phyloP scores from a whole-genome alignment of 1,140 invertebrate genomes.

The Littorina saxatilis region DNA sequence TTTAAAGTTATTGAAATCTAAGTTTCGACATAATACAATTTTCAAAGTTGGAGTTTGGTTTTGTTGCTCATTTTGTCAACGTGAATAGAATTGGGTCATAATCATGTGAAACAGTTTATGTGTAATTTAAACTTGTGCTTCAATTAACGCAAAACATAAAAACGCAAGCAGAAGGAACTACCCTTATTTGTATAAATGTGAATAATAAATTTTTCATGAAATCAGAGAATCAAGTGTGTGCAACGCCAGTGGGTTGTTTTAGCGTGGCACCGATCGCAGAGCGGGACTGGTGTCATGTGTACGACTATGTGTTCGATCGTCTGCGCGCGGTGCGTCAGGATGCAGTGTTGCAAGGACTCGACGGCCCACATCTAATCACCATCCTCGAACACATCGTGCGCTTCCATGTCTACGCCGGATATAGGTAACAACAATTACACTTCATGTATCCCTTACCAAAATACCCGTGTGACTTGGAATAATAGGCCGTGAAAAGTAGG shows the following conservation, averaged over 20 bases:
- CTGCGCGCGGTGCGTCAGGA: slow-evolving; percentile 85
- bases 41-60: too few species aligned
- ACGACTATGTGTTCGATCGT: slow-evolving; percentile 87
- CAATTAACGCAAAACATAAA: too few species aligned
- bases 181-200: background rate
- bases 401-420: slow-evolving; percentile 83
- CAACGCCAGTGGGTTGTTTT: slow-evolving; percentile 58
- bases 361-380: slow-evolving; percentile 75
- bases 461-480: too few species aligned
- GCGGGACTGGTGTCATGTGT: slow-evolving; percentile 79
- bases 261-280: slow-evolving; percentile 78
- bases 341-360: slow-evolving; percentile 83
- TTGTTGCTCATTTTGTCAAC: too few species aligned
- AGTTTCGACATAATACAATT: too few species aligned
- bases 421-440: slow-evolving; percentile 80
- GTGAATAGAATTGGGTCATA: too few species aligned
- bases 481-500: too few species aligned
- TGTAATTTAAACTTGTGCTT: too few species aligned
- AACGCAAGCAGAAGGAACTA: background rate
- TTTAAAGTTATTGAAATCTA: too few species aligned
- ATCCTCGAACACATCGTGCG: slow-evolving; percentile 82
- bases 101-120: too few species aligned
- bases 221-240: background rate
- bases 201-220: background rate
- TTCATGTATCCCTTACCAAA: background rate